These are phyloP conservation scores for Pangasianodon gigas DNA, from an alignment of 2,113 vertebrate species.

Conservation along the genomic window DNA sequence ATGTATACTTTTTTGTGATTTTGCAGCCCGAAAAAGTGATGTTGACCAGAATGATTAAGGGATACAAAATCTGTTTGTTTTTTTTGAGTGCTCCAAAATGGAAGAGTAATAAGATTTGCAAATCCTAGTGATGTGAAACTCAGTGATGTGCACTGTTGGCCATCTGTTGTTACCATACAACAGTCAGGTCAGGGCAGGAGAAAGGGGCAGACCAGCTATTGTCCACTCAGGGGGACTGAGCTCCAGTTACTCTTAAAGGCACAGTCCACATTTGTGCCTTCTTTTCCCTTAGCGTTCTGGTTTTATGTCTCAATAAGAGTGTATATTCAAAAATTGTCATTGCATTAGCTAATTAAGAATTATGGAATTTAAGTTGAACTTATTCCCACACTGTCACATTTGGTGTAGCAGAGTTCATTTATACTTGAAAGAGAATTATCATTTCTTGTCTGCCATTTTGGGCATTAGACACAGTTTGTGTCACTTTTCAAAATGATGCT, in stretches of 20 bases:
- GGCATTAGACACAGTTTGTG: background rate
- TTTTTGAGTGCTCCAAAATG: background rate
- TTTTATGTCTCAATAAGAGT: background rate
- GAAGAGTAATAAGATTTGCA: background rate
- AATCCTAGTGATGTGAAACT: background rate
- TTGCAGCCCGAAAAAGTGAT: background rate
- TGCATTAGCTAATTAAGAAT: background rate
- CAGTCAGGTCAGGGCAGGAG: conserved; percentile 63
- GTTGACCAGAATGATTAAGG: background rate
- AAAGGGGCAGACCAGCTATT: conserved; percentile 64
- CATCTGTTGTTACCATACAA: conserved; percentile 68
- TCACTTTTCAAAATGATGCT: background rate
- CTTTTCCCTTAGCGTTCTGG: background rate
- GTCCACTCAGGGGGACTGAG: conserved; percentile 55
- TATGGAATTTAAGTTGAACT: background rate
- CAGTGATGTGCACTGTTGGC: conserved; percentile 43
- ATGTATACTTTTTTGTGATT: background rate
- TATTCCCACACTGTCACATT: background rate
- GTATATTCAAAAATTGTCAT: background rate
- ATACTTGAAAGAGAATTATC: background rate
- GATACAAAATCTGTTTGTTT: background rate
- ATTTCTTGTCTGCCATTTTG: background rate
- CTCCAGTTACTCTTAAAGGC: conserved; percentile 58
- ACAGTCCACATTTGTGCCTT: conserved; percentile 35
- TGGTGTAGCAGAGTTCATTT: background rate